Evolutionary conservation across 1,140 invertebrate genomes (phyloP).

Genomic region (Drosophila navojoa): DNA sequence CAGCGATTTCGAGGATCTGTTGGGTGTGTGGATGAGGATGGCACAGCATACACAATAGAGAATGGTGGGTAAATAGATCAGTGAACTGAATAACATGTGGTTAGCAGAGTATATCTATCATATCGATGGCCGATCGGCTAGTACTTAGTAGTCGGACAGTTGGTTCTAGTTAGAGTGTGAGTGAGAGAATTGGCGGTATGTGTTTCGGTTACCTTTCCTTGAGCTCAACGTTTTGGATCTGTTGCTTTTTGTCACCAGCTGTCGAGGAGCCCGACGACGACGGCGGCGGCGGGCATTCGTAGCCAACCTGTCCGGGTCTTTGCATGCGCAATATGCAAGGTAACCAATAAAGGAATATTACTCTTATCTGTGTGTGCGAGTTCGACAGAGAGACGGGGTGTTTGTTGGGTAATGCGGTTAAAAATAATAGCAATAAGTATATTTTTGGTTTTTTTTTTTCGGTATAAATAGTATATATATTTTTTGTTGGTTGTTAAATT

Average conservation of each 20-base stretch:
- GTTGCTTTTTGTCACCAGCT: conserved; percentile 85
- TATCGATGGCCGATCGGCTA: not conserved
- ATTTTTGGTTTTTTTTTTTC: conserved; percentile 52
- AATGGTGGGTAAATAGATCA: not conserved
- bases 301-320: conserved; percentile 89
- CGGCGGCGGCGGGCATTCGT: conserved; percentile 85
- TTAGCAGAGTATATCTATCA: too few species aligned
- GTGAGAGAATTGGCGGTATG: not conserved
- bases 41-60: not conserved
- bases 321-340: conserved; percentile 98
- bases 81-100: too few species aligned
- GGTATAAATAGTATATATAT: conserved; percentile 4
- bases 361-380: conserved; percentile 90
- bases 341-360: conserved; percentile 97
- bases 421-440: conserved; percentile 80
- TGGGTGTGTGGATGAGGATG: not conserved
- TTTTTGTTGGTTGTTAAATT: conserved; percentile 5
- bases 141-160: not conserved
- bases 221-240: conserved; percentile 83
- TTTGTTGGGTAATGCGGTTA: conserved; percentile 80
- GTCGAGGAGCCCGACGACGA: conserved; percentile 85
- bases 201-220: conserved; percentile 80
- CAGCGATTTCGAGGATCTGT: conserved; percentile 92
- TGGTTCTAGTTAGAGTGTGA: not conserved
- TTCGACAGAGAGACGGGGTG: conserved; percentile 73